Evolutionary conservation across 2,113 vertebrate species (phyloP).

Genomic region (Elachura formosa): DNA sequence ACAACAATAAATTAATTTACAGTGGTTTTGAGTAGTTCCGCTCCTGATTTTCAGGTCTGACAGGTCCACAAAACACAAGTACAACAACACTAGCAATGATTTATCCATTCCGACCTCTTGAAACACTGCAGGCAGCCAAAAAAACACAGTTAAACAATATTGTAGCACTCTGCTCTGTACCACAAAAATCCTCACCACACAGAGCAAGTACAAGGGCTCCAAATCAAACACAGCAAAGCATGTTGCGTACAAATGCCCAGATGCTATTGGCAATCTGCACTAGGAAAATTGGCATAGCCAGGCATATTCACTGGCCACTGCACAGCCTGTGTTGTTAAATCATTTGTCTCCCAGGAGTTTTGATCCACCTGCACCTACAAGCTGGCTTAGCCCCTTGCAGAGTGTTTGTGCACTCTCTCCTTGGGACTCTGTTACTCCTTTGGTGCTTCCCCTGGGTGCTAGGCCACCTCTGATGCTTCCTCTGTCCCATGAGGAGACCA

Average conservation of each 20-base stretch:
- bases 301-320: not conserved
- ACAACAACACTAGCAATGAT: not conserved
- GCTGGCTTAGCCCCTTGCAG: not conserved
- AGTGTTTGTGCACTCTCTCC: rapidly evolving
- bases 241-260: not conserved
- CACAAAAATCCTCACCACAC: not conserved
- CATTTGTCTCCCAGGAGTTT: not conserved
- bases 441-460: not conserved
- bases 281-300: not conserved
- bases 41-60: constrained; percentile 10
- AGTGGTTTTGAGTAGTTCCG: not conserved
- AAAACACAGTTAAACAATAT: not conserved
- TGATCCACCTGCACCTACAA: not conserved
- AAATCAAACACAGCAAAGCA: not conserved
- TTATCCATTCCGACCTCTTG: not conserved
- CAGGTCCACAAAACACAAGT: not conserved
- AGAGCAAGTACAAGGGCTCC: not conserved
- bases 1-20: not conserved
- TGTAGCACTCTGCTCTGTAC: not conserved
- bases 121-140: not conserved
- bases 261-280: not conserved
- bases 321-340: not conserved
- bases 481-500: not conserved
- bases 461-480: not conserved
- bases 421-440: not conserved